Conservation (phyloP, 1,140 invertebrate genomes). For the Lamellibrachia luymesi region DNA sequence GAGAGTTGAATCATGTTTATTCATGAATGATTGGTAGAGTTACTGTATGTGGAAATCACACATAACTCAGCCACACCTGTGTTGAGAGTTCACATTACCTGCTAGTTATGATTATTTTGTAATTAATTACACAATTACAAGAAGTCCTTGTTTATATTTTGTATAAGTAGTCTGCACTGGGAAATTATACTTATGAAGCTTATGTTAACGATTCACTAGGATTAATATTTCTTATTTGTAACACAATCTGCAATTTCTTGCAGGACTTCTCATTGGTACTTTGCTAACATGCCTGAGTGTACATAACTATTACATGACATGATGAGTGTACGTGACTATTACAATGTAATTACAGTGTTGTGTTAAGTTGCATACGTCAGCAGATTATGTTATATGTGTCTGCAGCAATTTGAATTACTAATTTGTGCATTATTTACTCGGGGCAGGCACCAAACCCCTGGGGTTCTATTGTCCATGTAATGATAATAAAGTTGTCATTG, state of each 20-base stretch:
- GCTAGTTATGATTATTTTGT: too few relatives aligned
- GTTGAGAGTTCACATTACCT: neutral
- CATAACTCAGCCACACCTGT: neutral
- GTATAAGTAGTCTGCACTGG: neutral
- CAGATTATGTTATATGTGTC: neutral
- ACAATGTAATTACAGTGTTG: neutral
- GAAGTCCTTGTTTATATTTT: neutral
- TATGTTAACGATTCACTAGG: neutral
- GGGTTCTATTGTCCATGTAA: neutral
- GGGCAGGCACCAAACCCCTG: neutral
- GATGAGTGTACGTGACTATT: neutral
- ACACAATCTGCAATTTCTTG: too few relatives aligned
- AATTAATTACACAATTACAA: neutral
- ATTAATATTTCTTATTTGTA: neutral
- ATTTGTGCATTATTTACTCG: neutral
- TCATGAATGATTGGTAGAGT: neutral
- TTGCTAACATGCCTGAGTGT: neutral
- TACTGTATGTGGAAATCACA: neutral
- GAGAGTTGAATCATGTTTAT: neutral
- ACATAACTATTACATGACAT: neutral
- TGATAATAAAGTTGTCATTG: neutral
- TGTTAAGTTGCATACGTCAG: neutral
- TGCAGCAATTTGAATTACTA: neutral
- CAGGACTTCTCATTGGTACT: neutral
- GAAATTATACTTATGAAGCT: neutral